phyloP scores from a whole-genome alignment of 1,140 invertebrate species.

The Microplitis demolitor region DNA sequence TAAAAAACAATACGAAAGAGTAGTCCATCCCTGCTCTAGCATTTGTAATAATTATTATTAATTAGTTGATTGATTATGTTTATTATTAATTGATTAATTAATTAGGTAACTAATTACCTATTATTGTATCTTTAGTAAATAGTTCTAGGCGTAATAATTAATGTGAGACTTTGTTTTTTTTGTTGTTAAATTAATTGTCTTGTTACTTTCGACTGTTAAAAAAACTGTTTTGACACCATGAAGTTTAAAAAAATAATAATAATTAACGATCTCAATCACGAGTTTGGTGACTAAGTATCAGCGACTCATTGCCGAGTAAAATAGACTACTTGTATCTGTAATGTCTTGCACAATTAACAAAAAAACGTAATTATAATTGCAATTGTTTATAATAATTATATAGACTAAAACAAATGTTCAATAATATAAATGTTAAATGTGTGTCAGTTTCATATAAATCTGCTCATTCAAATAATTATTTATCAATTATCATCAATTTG shows the following conservation, averaged over 20 bases:
- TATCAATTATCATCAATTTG: not conserved
- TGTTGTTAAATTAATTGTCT: too few relatives aligned
- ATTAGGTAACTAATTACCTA: not conserved
- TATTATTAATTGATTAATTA: not conserved
- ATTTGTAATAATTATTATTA: constrained; percentile 24
- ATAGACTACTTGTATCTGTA: not conserved
- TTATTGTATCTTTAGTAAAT: not conserved
- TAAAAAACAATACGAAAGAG: constrained; percentile 6
- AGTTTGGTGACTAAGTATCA: not conserved
- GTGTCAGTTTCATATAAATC: not conserved
- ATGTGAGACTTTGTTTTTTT: too few relatives aligned
- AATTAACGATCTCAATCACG: not conserved
- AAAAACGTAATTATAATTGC: not conserved
- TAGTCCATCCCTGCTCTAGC: constrained; percentile 26
- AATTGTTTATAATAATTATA: not conserved
- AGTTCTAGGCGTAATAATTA: too few relatives aligned
- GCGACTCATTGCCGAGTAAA: not conserved
- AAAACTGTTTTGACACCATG: too few relatives aligned
- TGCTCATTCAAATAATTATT: not conserved
- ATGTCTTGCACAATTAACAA: constrained; percentile 1
- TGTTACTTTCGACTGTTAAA: too few relatives aligned
- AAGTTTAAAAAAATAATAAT: not conserved
- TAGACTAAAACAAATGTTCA: not conserved
- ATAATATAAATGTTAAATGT: not conserved
- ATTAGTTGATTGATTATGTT: constrained; percentile 6